Conservation (phyloP, 2,113 vertebrate genomes). For the Calonectris borealis region DNA sequence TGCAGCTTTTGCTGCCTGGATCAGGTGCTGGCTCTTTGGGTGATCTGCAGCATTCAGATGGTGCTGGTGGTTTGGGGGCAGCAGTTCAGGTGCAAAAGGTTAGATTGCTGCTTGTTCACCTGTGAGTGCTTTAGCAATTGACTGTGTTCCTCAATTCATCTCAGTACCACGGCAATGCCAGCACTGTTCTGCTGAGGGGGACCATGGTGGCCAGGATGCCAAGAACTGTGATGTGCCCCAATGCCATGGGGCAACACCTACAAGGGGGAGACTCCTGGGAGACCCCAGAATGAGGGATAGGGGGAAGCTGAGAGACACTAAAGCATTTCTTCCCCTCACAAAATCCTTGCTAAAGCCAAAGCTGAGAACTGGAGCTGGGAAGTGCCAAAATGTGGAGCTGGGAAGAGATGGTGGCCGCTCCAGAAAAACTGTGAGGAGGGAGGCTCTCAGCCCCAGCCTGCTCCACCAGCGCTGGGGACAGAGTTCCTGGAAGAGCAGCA, state of each 20-base stretch:
- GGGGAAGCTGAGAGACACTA: background rate
- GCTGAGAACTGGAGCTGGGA: background rate
- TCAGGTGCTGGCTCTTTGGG: background rate
- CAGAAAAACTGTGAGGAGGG: background rate
- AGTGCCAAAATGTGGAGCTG: background rate
- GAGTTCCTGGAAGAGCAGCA: background rate
- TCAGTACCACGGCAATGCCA: background rate
- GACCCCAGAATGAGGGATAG: background rate
- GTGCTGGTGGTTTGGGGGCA: background rate
- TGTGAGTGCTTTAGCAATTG: background rate
- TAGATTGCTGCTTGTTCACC: background rate
- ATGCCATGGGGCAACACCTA: background rate
- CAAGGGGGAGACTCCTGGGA: background rate
- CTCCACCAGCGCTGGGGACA: background rate
- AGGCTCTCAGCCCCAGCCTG: background rate
- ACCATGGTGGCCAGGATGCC: background rate
- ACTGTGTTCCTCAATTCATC: rapidly evolving
- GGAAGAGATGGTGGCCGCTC: background rate
- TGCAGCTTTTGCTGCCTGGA: background rate
- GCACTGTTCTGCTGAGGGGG: background rate
- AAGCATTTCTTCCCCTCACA: background rate
- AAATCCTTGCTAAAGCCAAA: background rate
- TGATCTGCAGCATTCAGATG: background rate
- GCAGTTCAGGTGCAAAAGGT: background rate
- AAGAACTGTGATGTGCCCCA: background rate